These are phyloP conservation scores for Macroramphosus scolopax DNA, from an alignment of 2,797 vertebrate species.

Conservation along the genomic window DNA sequence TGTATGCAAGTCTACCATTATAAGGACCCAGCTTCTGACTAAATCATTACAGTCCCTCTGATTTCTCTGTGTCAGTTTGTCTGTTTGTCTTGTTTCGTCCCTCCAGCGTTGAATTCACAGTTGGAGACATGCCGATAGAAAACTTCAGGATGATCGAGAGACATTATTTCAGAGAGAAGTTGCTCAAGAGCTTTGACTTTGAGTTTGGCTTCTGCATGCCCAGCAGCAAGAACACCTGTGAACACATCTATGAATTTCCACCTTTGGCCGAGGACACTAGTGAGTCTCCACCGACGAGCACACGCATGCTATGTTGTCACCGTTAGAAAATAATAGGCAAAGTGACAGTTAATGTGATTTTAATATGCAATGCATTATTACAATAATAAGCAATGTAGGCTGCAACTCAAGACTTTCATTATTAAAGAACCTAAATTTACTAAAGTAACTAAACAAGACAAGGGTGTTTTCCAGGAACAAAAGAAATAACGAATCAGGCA, in stretches of 20 bases:
- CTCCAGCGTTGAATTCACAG: constrained; percentile 93
- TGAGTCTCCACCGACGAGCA: constrained; percentile 67
- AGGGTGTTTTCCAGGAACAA: too few species aligned
- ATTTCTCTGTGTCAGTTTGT: too few species aligned
- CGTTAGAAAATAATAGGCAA: too few species aligned
- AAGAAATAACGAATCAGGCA: too few species aligned
- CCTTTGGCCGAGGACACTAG: constrained; percentile 93
- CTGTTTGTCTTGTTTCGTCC: background rate
- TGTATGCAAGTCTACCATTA: constrained; percentile 1
- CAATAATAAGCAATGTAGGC: too few species aligned
- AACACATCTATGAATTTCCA: constrained; percentile 98
- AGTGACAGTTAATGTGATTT: too few species aligned
- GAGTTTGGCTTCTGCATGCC: constrained; percentile 99
- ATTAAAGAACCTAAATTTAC: too few species aligned
- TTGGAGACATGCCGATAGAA: constrained; percentile 93
- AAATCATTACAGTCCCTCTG: too few species aligned
- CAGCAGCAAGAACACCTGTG: constrained; percentile 97
- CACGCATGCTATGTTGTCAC: background rate
- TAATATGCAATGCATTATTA: too few species aligned
- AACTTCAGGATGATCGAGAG: constrained; percentile 99
- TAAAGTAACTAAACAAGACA: too few species aligned
- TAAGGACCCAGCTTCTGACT: background rate
- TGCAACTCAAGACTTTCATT: too few species aligned
- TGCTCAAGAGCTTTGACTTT: constrained; percentile 98
- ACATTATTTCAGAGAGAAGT: constrained; percentile 93